phyloP scores from a whole-genome alignment of 2,888 invertebrate species.

The Poecilobothrus nobilitatus region DNA sequence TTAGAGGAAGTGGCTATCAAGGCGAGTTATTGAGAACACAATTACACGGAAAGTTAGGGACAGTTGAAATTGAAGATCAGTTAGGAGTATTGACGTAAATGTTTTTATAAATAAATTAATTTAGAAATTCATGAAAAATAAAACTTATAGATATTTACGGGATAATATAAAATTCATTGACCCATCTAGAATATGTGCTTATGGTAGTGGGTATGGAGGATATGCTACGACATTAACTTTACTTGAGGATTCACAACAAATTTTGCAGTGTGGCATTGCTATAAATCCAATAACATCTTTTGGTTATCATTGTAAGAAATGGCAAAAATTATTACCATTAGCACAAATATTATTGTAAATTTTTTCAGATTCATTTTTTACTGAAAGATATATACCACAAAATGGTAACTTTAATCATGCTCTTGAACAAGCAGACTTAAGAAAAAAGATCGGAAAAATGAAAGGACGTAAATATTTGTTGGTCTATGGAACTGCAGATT shows the following conservation, averaged over 20 bases:
- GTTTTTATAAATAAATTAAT: not conserved
- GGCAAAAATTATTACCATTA: not conserved
- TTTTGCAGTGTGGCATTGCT: slow-evolving; percentile 76
- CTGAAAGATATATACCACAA: slow-evolving; percentile 82
- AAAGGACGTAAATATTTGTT: slow-evolving; percentile 56
- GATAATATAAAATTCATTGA: slow-evolving; percentile 77
- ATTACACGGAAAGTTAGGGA: slow-evolving; percentile 63
- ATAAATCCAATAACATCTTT: slow-evolving; percentile 83
- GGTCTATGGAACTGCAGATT: slow-evolving; percentile 79
- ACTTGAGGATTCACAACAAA: slow-evolving; percentile 63
- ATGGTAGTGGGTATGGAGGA: slow-evolving; percentile 82
- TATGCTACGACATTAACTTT: slow-evolving; percentile 75
- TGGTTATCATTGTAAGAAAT: slow-evolving; percentile 60
- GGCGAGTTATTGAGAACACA: slow-evolving; percentile 67
- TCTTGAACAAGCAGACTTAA: slow-evolving; percentile 70
- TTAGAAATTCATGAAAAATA: not conserved
- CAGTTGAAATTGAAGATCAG: slow-evolving; percentile 70
- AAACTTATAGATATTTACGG: slow-evolving; percentile 56
- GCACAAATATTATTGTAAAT: not conserved
- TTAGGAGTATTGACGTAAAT: slow-evolving; percentile 57
- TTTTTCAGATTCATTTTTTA: slow-evolving; percentile 71
- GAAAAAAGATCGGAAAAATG: slow-evolving; percentile 69
- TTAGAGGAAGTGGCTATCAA: slow-evolving; percentile 75
- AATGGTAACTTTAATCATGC: slow-evolving; percentile 58
- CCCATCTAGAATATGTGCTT: slow-evolving; percentile 68